These are phyloP conservation scores for Triops cancriformis DNA, from an alignment of 1,140 invertebrate species.

Conservation along the genomic window DNA sequence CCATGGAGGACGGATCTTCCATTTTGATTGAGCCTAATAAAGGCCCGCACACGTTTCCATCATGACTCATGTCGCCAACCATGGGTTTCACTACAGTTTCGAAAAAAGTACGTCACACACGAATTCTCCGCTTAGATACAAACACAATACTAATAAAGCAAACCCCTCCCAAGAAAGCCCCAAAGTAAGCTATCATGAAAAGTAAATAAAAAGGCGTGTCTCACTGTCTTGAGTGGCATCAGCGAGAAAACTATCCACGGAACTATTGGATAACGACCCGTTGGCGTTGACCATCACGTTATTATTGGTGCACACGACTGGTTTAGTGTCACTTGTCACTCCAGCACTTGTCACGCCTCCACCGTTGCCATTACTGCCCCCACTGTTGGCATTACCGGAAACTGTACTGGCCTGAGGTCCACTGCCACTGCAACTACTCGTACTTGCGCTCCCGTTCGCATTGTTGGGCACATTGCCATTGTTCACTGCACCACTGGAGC, in stretches of 20 bases:
- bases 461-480: slow-evolving; percentile 17
- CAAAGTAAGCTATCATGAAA: not conserved
- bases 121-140: not conserved
- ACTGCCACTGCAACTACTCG: slow-evolving; percentile 21
- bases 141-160: not conserved
- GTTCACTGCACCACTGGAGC: slow-evolving; percentile 17
- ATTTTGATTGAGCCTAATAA: slow-evolving; percentile 26
- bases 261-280: not conserved
- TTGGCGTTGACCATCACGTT: slow-evolving; percentile 27
- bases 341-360: slow-evolving; percentile 27
- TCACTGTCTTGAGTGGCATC: slow-evolving; percentile 24
- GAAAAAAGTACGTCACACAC: not conserved
- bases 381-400: slow-evolving; percentile 22
- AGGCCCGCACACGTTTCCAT: slow-evolving; percentile 21
- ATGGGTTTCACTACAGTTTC: slow-evolving; percentile 24
- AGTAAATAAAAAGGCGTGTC: not conserved
- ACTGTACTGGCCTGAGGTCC: slow-evolving; percentile 1
- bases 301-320: slow-evolving; percentile 18
- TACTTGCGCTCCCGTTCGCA: slow-evolving; percentile 10
- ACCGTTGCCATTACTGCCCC: slow-evolving; percentile 29
- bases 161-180: not conserved
- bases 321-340: slow-evolving; percentile 5
- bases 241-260: slow-evolving; percentile 24
- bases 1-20: slow-evolving; percentile 22
- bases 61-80: slow-evolving; percentile 23